Evolutionary conservation across 2,797 vertebrate genomes (phyloP).

Genomic region (Lutjanus argentimaculatus): DNA sequence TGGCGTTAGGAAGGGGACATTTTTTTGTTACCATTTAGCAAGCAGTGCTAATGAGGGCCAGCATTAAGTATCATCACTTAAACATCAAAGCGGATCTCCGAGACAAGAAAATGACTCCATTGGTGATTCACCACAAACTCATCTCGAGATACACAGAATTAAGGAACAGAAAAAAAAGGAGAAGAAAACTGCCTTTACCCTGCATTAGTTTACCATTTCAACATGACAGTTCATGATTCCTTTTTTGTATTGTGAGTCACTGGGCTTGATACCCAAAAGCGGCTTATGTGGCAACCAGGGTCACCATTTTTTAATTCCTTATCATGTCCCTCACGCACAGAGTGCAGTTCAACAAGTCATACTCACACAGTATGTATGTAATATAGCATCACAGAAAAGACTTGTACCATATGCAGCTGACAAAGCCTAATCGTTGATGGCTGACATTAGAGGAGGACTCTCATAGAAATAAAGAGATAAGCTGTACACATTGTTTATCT

Average conservation of each 20-base stretch:
- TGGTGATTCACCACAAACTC: constrained; percentile 78
- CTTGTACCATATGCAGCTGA: constrained; percentile 62
- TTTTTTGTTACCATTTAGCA: constrained; percentile 63
- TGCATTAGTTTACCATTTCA: constrained; percentile 78
- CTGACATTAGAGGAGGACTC: constrained; percentile 25
- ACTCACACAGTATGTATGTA: constrained; percentile 52
- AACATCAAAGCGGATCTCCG: constrained; percentile 79
- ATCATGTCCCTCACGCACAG: constrained; percentile 53
- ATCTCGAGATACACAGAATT: constrained; percentile 69
- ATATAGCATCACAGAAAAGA: constrained; percentile 55
- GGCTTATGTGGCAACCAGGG: constrained; percentile 67
- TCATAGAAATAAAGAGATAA: constrained; percentile 29
- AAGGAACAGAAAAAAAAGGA: constrained; percentile 37
- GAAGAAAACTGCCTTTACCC: constrained; percentile 65
- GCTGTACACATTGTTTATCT: constrained; percentile 37
- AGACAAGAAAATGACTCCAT: constrained; percentile 73
- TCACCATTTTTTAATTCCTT: constrained; percentile 72
- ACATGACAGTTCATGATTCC: constrained; percentile 68
- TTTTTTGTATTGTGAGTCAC: constrained; percentile 69
- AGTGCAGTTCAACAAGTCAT: constrained; percentile 74
- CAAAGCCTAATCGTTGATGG: constrained; percentile 42
- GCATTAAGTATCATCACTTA: constrained; percentile 75
- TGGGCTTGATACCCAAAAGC: constrained; percentile 70
- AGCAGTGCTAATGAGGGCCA: constrained; percentile 78
- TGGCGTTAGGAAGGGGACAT: constrained; percentile 58